These are phyloP conservation scores for Todiramphus saurophagus DNA, from an alignment of 2,113 vertebrate genomes.

Conservation along the genomic window DNA sequence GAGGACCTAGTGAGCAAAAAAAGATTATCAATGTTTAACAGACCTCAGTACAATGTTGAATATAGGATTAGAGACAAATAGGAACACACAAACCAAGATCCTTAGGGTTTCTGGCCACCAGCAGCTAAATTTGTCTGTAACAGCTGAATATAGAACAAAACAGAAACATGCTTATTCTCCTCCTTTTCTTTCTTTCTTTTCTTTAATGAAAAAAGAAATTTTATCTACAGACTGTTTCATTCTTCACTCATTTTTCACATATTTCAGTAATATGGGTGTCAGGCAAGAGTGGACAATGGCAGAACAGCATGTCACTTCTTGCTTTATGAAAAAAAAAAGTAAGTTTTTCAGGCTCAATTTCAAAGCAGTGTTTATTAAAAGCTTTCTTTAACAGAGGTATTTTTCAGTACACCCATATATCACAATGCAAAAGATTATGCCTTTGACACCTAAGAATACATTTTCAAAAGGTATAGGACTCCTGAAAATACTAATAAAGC, in stretches of 20 bases:
- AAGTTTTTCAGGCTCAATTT: background rate
- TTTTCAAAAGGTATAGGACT: background rate
- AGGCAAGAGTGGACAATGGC: background rate
- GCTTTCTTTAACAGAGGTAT: background rate
- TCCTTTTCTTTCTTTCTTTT: background rate
- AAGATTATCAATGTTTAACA: slow-evolving; percentile 78
- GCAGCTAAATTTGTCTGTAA: slow-evolving; percentile 55
- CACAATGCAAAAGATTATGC: background rate
- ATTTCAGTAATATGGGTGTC: background rate
- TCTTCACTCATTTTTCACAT: background rate
- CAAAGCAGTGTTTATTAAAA: slow-evolving; percentile 22
- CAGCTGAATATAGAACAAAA: background rate
- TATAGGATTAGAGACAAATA: slow-evolving; percentile 73
- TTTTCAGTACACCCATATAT: background rate
- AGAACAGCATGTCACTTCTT: background rate
- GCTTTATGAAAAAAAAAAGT: background rate
- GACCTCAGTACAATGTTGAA: slow-evolving; percentile 73
- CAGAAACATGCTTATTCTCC: background rate
- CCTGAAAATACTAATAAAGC: background rate
- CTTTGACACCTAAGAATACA: background rate
- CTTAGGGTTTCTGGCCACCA: slow-evolving; percentile 57
- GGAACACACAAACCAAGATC: slow-evolving; percentile 50
- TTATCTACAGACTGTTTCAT: background rate
- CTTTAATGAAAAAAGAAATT: background rate
- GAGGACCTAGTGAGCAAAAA: slow-evolving; percentile 53